Conservation (phyloP, 2,113 vertebrate species). For the Melospiza georgiana region DNA sequence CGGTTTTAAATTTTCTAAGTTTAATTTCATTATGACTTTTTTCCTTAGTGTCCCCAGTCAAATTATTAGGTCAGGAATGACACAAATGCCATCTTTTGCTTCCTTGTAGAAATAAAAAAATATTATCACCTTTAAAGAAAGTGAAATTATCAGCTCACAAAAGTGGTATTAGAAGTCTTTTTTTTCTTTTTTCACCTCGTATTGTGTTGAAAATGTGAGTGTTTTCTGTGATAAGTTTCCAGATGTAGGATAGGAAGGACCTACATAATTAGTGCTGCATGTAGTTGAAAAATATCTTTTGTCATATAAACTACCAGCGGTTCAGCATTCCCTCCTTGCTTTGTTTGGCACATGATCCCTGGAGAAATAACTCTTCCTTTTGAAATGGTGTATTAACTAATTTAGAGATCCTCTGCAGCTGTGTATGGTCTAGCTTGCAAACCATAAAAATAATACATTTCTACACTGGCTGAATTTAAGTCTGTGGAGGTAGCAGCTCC, state of each 20-base stretch:
- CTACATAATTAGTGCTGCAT: background rate
- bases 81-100: background rate
- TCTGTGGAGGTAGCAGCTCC: background rate
- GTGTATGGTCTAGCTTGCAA: conserved; percentile 16
- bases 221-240: background rate
- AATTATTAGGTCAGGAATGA: background rate
- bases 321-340: conserved; percentile 7
- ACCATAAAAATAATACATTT: conserved; percentile 17
- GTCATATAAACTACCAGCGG: background rate
- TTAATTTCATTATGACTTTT: background rate
- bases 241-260: background rate
- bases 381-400: conserved; percentile 34
- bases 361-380: conserved; percentile 55
- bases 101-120: background rate
- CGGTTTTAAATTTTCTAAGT: background rate
- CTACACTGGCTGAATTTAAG: background rate
- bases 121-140: background rate
- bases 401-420: conserved; percentile 24
- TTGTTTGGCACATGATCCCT: conserved; percentile 21
- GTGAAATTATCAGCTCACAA: background rate
- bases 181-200: fast-evolving
- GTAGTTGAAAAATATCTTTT: conserved; percentile 27
- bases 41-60: background rate
- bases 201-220: background rate
- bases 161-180: background rate